Base-by-base conservation (phyloP, 2,113 vertebrate species). In the Chloroceryle aenea region DNA sequence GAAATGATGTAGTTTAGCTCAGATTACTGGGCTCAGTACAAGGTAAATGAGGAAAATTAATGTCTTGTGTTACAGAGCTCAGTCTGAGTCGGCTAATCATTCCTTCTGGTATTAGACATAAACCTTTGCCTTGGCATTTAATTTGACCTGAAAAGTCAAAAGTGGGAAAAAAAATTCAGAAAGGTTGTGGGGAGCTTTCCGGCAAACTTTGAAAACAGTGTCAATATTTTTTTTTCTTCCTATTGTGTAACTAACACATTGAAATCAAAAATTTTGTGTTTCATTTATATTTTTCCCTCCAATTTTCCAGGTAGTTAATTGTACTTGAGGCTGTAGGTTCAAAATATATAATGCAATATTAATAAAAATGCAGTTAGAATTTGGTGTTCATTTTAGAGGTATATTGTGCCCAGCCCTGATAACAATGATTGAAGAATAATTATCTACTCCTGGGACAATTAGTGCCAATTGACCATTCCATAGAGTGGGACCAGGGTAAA, bases 11-110 rank as follows among this genome's bases (percentile, higher is more conserved):
- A 72, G 48, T 85, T 95, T 73, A 94, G 30, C 62, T 91, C 69
- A 95, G 92, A 95, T 96, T 87, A 95, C 77, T 64, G 47, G 63
- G 52, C 73, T 92, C 21, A 47, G 72, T 84, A 45, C 52, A 91
- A 85, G 38, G 58, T 40, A 94, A 93, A 85, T 92, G 84, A 92
- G 26, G 84, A 92, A 94, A 96, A 92, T 92, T 87, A 91, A 85
- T 94, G 40, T 90, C 86, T 81, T 85, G 43, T 95, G 84, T 89
- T 93, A 82, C 43, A 82, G 89, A 91, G 19, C 53, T 95, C 87
- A 68, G 6, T 43, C 73, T 75, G 84, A 82, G 26, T 38, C 2
- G 14, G 69, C 90, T 94, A 77, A 82, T 77, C 27, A 71, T 93
- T 92, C 73, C 77, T 86, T 87, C 84, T 82, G 73, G 40, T 94